Percentiles rank a stretch among this genome's conserved stretches.
Evolutionary conservation across 1,140 invertebrate species (phyloP).

Genomic region (Achroia grisella): DNA sequence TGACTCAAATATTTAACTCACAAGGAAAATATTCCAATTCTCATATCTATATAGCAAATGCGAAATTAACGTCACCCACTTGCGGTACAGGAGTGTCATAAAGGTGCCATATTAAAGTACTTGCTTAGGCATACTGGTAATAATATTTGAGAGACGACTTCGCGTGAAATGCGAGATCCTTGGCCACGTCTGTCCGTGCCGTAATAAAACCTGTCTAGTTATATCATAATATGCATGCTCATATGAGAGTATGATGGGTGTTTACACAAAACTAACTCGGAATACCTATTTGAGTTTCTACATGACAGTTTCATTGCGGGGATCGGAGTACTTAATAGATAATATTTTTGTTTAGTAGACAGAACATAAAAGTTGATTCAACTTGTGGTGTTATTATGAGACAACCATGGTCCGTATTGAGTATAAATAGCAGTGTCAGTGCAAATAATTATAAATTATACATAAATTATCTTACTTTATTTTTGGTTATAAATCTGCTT

Average conservation of each 20-base stretch:
- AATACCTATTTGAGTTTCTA: too few relatives aligned
- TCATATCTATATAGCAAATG: slow-evolving; percentile 8
- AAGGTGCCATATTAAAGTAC: slow-evolving; percentile 50
- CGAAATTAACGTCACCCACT: slow-evolving; percentile 16
- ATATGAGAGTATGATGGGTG: slow-evolving; percentile 38
- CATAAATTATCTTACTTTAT: too few relatives aligned
- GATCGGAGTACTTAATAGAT: too few relatives aligned
- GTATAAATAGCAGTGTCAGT: too few relatives aligned
- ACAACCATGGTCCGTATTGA: too few relatives aligned
- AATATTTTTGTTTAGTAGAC: too few relatives aligned
- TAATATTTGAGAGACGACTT: slow-evolving; percentile 23
- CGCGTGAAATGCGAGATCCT: slow-evolving; percentile 27
- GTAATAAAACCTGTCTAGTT: slow-evolving; percentile 57
- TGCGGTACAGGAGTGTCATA: slow-evolving; percentile 28
- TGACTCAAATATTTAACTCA: not conserved
- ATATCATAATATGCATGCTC: slow-evolving; percentile 55
- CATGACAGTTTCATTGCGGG: too few relatives aligned
- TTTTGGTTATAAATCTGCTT: too few relatives aligned
- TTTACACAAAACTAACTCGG: not conserved
- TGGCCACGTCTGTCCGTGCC: slow-evolving; percentile 43
- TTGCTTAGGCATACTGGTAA: slow-evolving; percentile 20
- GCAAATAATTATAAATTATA: too few relatives aligned
- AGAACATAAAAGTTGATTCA: too few relatives aligned
- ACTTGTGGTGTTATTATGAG: too few relatives aligned
- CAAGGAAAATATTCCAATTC: slow-evolving; percentile 6